Evolutionary conservation across 2,797 vertebrate species (phyloP).

Genomic region (Salmo trutta): DNA sequence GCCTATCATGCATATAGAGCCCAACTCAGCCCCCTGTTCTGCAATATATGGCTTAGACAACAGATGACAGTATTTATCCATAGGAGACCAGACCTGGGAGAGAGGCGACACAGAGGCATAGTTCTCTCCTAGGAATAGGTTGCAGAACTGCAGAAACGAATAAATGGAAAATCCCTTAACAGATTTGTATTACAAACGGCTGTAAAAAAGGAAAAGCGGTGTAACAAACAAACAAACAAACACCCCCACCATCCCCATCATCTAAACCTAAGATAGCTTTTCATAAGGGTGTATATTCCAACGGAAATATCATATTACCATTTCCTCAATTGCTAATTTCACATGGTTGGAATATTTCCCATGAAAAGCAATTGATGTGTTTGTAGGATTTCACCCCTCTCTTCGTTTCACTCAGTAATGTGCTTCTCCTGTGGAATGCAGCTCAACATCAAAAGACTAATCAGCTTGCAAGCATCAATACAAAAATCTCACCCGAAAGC

Average conservation of each 20-base stretch:
- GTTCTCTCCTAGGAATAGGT: not conserved
- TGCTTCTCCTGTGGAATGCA: not conserved
- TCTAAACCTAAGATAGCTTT: not conserved
- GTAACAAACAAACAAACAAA: not conserved
- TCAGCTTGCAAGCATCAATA: not conserved
- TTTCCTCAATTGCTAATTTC: not conserved
- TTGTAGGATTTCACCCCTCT: not conserved
- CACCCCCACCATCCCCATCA: not conserved
- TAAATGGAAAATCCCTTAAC: not conserved
- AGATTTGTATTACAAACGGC: not conserved
- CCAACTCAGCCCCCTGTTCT: not conserved
- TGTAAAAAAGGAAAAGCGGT: not conserved
- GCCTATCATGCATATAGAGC: not conserved
- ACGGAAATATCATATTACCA: not conserved
- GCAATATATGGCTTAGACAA: constrained; percentile 32
- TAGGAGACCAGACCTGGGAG: not conserved
- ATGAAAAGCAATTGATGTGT: not conserved
- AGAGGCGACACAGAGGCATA: not conserved
- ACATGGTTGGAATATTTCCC: not conserved
- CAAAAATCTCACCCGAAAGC: not conserved
- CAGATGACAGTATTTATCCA: constrained; percentile 59
- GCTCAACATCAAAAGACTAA: not conserved
- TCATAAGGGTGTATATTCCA: not conserved
- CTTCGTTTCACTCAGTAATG: not conserved
- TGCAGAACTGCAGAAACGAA: not conserved